A percentile compares a stretch with the other conserved stretches of the same genome.
These are phyloP conservation scores for Teleogryllus oceanicus DNA, from an alignment of 2,888 invertebrate genomes.

Conservation along the genomic window DNA sequence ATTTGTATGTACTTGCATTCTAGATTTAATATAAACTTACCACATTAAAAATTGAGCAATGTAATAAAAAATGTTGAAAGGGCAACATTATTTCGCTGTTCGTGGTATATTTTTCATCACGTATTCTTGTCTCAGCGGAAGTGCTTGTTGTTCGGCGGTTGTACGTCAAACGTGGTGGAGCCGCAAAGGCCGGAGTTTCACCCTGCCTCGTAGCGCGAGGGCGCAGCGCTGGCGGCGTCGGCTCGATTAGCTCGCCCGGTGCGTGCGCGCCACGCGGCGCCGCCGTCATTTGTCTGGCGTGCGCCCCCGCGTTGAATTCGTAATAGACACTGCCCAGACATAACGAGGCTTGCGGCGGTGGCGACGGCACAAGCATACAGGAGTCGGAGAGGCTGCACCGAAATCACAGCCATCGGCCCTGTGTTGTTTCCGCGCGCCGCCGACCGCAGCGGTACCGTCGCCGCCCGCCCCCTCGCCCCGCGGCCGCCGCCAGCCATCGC, in stretches of 20 bases:
- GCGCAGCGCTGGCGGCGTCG: neutral
- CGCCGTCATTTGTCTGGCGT: constrained; percentile 9
- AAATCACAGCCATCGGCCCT: neutral
- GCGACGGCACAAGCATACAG: neutral
- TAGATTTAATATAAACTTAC: too few relatives aligned
- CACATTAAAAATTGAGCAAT: too few relatives aligned
- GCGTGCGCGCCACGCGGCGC: neutral
- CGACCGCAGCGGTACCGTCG: neutral
- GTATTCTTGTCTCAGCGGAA: too few relatives aligned
- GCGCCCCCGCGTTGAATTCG: constrained; percentile 18
- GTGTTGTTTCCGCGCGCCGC: neutral
- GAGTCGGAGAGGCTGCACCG: neutral
- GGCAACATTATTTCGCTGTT: too few relatives aligned
- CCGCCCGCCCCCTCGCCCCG: neutral
- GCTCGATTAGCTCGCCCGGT: neutral
- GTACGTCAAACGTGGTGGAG: too few relatives aligned
- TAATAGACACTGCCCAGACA: neutral
- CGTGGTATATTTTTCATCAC: too few relatives aligned
- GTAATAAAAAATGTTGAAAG: too few relatives aligned
- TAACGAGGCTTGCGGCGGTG: neutral
- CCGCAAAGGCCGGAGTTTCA: neutral
- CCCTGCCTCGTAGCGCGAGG: neutral
- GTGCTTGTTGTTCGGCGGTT: too few relatives aligned
- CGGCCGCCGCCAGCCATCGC: neutral
- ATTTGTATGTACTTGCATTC: too few relatives aligned